phyloP scores from a whole-genome alignment of 2,888 invertebrate genomes.

The Trichopoda pennipes region DNA sequence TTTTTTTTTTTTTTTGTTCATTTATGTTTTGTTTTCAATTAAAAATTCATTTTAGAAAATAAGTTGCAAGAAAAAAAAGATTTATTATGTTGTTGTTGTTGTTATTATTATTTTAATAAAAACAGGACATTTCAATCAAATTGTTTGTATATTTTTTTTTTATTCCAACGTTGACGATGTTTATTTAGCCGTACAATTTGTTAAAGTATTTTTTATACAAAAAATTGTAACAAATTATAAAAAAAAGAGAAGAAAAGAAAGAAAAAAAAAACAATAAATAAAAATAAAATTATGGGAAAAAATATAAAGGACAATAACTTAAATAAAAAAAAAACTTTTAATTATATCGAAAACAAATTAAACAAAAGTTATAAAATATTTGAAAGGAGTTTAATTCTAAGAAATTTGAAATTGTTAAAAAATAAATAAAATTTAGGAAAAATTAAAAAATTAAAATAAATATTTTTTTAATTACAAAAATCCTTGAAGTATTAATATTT shows the following conservation, averaged over 20 bases:
- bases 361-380: slow-evolving; percentile 65
- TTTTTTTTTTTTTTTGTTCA: slow-evolving; percentile 57
- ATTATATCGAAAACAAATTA: slow-evolving; percentile 51
- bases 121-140: slow-evolving; percentile 7
- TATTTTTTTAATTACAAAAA: no score
- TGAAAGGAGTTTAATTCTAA: neutral
- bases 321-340: slow-evolving; percentile 60
- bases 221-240: slow-evolving; percentile 59
- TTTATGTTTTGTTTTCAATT: no score
- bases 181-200: slow-evolving; percentile 7
- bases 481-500: no score
- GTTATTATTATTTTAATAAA: slow-evolving; percentile 26
- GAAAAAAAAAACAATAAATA: slow-evolving; percentile 65
- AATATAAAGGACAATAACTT: slow-evolving; percentile 57
- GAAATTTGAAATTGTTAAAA: slow-evolving; percentile 28
- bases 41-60: slow-evolving; percentile 43
- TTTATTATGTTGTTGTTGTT: slow-evolving; percentile 18
- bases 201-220: slow-evolving; percentile 18
- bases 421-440: slow-evolving; percentile 48
- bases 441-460: no score
- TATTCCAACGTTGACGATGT: slow-evolving; percentile 45
- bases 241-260: slow-evolving; percentile 70
- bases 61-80: slow-evolving; percentile 14
- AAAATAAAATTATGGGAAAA: slow-evolving; percentile 66
- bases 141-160: slow-evolving; percentile 39